Conservation (phyloP, 2,888 invertebrate species). For the Drosophila recens region DNA sequence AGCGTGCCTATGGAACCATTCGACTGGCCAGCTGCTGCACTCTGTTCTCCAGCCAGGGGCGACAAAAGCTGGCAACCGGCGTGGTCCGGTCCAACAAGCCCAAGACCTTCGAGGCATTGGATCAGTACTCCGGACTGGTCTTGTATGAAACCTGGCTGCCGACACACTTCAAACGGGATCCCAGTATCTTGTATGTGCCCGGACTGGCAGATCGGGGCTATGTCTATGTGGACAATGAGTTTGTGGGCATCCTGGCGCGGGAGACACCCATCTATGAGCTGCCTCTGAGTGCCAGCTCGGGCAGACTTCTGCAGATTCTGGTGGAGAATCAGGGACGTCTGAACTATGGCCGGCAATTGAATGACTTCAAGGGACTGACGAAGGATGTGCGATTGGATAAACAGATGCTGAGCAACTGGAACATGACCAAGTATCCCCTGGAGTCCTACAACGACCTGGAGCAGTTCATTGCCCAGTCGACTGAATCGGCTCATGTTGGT, state of each 20-base stretch:
- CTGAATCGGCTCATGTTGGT: conserved; percentile 42
- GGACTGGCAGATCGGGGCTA: conserved; percentile 90
- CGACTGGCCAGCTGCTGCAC: conserved; percentile 86
- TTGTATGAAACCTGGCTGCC: conserved; percentile 88
- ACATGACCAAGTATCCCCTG: conserved; percentile 87
- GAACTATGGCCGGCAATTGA: conserved; percentile 86
- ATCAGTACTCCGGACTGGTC: conserved; percentile 88
- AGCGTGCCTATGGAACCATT: conserved; percentile 89
- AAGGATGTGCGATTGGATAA: conserved; percentile 87
- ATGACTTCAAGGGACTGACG: conserved; percentile 87
- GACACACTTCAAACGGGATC: conserved; percentile 75
- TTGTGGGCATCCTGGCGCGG: conserved; percentile 83
- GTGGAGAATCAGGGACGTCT: conserved; percentile 94
- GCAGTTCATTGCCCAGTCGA: conserved; percentile 65
- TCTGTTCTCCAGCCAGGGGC: conserved; percentile 85
- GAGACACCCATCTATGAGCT: conserved; percentile 80
- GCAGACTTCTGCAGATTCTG: conserved; percentile 86
- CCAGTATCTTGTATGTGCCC: conserved; percentile 85
- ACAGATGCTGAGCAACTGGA: conserved; percentile 87
- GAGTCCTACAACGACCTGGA: conserved; percentile 82
- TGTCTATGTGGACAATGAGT: conserved; percentile 88
- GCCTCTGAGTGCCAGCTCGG: conserved; percentile 80
- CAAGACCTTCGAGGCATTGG: conserved; percentile 88
- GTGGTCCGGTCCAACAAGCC: conserved; percentile 83
- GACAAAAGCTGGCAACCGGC: conserved; percentile 83